Percentiles rank a stretch among this genome's conserved stretches.
Evolutionary conservation across 2,113 vertebrate genomes (phyloP).

Genomic region (Cheirogaleus medius): DNA sequence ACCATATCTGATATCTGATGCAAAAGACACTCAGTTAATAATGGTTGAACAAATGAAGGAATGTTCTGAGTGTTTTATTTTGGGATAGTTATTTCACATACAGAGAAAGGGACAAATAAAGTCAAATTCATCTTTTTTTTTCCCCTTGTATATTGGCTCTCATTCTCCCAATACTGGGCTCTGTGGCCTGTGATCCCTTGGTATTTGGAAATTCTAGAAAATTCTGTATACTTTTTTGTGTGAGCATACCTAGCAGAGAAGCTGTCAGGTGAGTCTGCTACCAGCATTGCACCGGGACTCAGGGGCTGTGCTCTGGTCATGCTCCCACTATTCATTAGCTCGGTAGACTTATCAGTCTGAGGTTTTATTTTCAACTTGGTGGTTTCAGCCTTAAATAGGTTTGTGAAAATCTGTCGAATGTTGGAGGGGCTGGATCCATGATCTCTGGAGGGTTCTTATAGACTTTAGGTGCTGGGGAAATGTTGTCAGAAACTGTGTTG

Average conservation of each 20-base stretch:
- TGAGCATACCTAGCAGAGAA: background rate
- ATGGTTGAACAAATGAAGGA: background rate
- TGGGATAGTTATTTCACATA: background rate
- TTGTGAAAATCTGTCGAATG: background rate
- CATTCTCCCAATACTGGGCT: background rate
- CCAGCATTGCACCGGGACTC: background rate
- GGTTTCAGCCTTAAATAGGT: background rate
- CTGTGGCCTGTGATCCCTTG: background rate
- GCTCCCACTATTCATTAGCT: background rate
- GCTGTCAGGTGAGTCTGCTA: background rate
- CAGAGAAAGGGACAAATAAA: background rate
- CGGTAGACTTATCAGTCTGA: background rate
- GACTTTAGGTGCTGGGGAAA: background rate
- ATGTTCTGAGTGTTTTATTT: conserved; percentile 18
- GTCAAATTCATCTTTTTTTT: background rate
- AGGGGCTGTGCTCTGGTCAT: rapidly evolving
- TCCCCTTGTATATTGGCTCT: background rate
- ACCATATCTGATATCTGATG: background rate
- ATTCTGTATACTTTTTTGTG: background rate
- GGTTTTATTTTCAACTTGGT: background rate
- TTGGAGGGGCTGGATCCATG: background rate
- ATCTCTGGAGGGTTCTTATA: background rate
- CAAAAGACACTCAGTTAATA: background rate
- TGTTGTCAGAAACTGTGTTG: conserved; percentile 6
- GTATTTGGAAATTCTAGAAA: background rate